Evolutionary conservation across 2,113 vertebrate genomes (phyloP), one percentile per base, ranked within the genome.

Genomic region (Austrofundulus limnaeus): DNA sequence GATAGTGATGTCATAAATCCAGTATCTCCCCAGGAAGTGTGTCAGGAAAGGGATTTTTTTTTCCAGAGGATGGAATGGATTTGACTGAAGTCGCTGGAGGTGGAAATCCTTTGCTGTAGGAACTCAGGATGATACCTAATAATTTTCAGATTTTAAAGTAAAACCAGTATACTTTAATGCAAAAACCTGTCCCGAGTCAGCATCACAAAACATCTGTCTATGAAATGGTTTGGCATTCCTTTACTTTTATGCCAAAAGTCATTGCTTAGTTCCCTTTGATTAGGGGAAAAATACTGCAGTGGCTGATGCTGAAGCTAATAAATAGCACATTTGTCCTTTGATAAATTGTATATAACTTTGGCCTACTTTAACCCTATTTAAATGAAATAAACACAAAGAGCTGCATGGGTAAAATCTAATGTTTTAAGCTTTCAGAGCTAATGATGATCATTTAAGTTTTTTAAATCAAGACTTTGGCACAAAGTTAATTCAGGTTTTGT

Each of bases 1-100:
- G 76, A 82, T 69, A 70, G 86, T 80, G 78, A 86, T 87, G 83
- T 84, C 74, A 86, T 85, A 90, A 86, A 89, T 86, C 69, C 47
- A 70, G 52, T 72, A 49, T 55, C 80, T 75, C 76, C 75, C 38
- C 71, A 82, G 80, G 81, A 88, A 76, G 81, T 78, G 64, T 86
- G 61, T 87, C 77, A 74, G 83, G 64, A 16, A 17, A 65, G 66
- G 86, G 75, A 82, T 75, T 78, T 80, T 72, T 87, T 42, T 39
- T 14, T 87, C 77, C 66, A 78, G 52, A 72, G 59, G 80, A 79
- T 74, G 63, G 79, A 77, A 84, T 78, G 65, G 77, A 80, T 82
- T 80, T 78, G 77, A 84, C 69, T 70, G 43, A 64, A 57, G 52
- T 61, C 68, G 61, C 73, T 58, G 61, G 68, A 76, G 70, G 66